Base-by-base conservation (phyloP, 2,888 invertebrate genomes). In the Eupithecia subumbrata region DNA sequence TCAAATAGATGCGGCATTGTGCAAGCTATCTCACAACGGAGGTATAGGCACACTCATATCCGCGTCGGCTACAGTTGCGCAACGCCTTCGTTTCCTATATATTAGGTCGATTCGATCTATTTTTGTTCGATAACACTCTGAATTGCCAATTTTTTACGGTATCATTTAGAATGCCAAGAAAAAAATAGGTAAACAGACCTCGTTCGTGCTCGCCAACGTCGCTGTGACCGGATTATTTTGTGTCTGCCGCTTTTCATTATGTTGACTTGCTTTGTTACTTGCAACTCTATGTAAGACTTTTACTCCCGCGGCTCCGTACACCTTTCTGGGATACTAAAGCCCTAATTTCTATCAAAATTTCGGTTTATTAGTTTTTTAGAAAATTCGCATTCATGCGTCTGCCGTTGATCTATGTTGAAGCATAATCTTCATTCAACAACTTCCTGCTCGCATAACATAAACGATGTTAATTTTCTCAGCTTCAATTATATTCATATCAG, bases 61-160 rank as follows among this genome's bases (percentile, higher is more conserved):
- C 88, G 90, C 84, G 84, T 84, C 85, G 77, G 81, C 80, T 75
- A 80, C 82, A 78, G 84, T 92, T 92, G 86, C 90, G 90, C 85
- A 93, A 93, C 84, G 81, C 84, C 84, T 85, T 86, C 85, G 88
- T 87, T 90, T 89, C 86, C 87, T 89, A 89, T 92, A 91, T 92
- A 92, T 92, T 91, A 88, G 91, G 92, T 91, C 91, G 90, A 87
- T 89, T 90, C 91, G 90, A 87, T 89, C 92, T 92, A 92, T 92
- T 92, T 90, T 84, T 79, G 89, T 86, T 79, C 83, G 83, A 88
- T 89, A 89, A 89, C 85, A 86, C 82, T 75, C 84, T 81, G 82
- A 86, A 86, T 86, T 89, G 91, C 90, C 89, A 89, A 89, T 89
- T 22, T 86, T 89, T 75, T 85, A 82, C 83, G 80, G 84, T 85